Conservation (phyloP, 2,797 vertebrate species). For the Helostoma temminkii region DNA sequence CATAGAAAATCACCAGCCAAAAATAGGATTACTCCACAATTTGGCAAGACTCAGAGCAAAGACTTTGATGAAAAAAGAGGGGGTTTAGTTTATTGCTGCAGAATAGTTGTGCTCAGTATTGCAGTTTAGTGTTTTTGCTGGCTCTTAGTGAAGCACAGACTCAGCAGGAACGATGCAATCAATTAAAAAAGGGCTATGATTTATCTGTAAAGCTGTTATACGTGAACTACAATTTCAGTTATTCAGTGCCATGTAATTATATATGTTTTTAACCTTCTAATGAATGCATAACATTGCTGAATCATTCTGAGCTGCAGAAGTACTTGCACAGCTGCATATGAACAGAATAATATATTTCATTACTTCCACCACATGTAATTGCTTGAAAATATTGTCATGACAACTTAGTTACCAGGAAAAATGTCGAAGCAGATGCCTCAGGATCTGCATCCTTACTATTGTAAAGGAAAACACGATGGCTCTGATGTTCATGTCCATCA, state of each 20-base stretch:
- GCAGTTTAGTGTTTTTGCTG: constrained; percentile 18
- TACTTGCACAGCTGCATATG: too few species aligned
- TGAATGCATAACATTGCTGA: neutral
- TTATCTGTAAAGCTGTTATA: constrained; percentile 20
- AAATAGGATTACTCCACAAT: constrained; percentile 73
- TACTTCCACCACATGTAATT: too few species aligned
- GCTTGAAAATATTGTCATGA: too few species aligned
- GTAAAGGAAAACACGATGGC: too few species aligned
- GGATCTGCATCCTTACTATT: too few species aligned
- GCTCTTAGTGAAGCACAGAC: constrained; percentile 22
- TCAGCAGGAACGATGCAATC: neutral
- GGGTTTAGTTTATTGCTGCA: constrained; percentile 36
- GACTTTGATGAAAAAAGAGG: constrained; percentile 26
- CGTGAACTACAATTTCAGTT: constrained; percentile 1
- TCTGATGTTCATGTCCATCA: too few species aligned
- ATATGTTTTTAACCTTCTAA: constrained; percentile 15
- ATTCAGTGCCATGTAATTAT: constrained; percentile 11
- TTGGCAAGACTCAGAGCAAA: constrained; percentile 56
- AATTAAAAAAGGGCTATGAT: constrained; percentile 11
- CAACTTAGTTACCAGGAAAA: too few species aligned
- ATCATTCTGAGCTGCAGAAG: neutral
- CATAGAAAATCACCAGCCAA: constrained; percentile 53
- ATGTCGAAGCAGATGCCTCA: too few species aligned
- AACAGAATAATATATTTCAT: too few species aligned
- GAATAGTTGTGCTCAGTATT: constrained; percentile 12